A percentile compares a stretch with the other conserved stretches of the same genome.
Evolutionary conservation across 1,140 invertebrate genomes (phyloP).

Genomic region (Dendroctonus valens): DNA sequence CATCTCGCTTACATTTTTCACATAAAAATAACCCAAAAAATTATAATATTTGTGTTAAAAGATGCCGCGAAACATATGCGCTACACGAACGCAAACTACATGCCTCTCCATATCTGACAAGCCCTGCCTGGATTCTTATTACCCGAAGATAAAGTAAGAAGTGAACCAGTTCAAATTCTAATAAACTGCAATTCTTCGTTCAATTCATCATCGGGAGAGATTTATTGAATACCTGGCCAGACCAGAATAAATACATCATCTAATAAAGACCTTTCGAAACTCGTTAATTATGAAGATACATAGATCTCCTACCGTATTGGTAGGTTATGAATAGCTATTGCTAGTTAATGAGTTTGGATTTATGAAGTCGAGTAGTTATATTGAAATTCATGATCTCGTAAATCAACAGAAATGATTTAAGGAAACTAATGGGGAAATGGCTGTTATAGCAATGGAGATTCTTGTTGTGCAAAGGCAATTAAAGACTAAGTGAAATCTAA

Average conservation of each 20-base stretch:
- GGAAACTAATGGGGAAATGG: too few relatives aligned
- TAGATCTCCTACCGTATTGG: slow-evolving; percentile 8
- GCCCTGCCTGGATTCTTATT: too few relatives aligned
- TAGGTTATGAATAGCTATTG: slow-evolving; percentile 10
- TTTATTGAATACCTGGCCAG: neutral
- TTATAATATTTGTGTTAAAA: too few relatives aligned
- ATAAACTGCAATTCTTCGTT: neutral
- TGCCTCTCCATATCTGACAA: too few relatives aligned
- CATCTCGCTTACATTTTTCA: too few relatives aligned
- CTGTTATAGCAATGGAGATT: too few relatives aligned
- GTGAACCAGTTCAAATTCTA: neutral
- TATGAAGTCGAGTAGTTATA: neutral
- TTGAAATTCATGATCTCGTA: neutral
- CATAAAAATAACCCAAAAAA: too few relatives aligned
- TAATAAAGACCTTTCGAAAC: slow-evolving; percentile 13
- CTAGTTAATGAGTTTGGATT: slow-evolving; percentile 7
- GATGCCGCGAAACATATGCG: too few relatives aligned
- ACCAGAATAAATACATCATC: slow-evolving; percentile 9
- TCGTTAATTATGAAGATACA: slow-evolving; percentile 9
- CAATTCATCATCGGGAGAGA: neutral
- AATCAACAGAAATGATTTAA: neutral
- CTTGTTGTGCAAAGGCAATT: too few relatives aligned
- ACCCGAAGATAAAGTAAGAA: too few relatives aligned
- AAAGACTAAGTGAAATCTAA: too few relatives aligned
- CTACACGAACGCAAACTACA: too few relatives aligned